Base-by-base conservation (phyloP, 1,140 invertebrate genomes). In the Holcopasites calliopsidis region DNA sequence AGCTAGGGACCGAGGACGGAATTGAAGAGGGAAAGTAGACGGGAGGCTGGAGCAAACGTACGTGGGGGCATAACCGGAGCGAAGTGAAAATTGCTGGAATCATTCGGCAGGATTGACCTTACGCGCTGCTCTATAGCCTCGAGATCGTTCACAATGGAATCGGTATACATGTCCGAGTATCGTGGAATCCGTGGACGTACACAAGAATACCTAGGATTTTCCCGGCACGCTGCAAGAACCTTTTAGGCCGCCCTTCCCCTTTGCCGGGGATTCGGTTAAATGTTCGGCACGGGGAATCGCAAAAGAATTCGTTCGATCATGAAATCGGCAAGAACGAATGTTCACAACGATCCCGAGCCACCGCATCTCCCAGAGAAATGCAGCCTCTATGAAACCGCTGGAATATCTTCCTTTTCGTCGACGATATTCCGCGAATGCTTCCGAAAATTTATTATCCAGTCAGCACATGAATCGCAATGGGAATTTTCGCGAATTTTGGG, bases 21-120 rank as follows among this genome's bases (percentile, higher is more conserved):
- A 11, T 52, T 8, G 50, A 52, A 28, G 69, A 49, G 66, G 74
- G 76, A 69, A 72, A 33, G 13, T 54, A 62, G 28, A 76, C 40
- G 58, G 26, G 70, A n/a, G 55, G 69, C 61, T 54, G 66, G 66
- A 50, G 60, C 52, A 77, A 82, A 82, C 77, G 75, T 80, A 80
- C 68, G 79, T 77, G 73, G n/a, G n/a, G 74, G 77, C 70, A 80
- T 82, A 87, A 87, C 73, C 82, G 64, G 79, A 82, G 80, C 74
- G 75, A 87, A 87, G 84, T 87, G 86, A 87, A 88, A 87, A 88
- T 88, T 87, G 86, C 82, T 86, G 71, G 72, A 79, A 78, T 83
- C 77, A 85, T 88, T 86, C 62, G 47, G 65, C 38, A 80, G 78
- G 79, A 88, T 87, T 85, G 81, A 86, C 83, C 81, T 85, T 78